Conservation (phyloP, 2,797 vertebrate genomes). For the Sebastes umbrosus region DNA sequence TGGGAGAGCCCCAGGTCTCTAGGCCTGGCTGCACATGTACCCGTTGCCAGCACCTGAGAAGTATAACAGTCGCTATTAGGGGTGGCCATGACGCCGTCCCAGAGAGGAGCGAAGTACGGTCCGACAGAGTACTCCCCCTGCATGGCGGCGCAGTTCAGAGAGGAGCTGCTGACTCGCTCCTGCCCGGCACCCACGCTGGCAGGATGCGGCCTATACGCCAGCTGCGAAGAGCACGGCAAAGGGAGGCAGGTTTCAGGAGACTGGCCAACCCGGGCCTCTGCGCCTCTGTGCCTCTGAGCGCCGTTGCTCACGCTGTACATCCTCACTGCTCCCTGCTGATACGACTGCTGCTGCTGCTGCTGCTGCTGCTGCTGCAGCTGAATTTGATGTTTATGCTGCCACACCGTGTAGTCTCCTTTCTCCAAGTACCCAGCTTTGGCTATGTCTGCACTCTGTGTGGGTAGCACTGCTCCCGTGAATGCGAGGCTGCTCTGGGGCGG, state of each 20-base stretch:
- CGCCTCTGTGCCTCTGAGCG: constrained; percentile 71
- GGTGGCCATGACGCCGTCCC: constrained; percentile 90
- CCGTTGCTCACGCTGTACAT: constrained; percentile 78
- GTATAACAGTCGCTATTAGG: constrained; percentile 93
- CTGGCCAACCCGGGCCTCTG: constrained; percentile 78
- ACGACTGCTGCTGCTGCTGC: constrained; percentile 66
- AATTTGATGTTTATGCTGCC: constrained; percentile 89
- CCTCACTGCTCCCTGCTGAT: constrained; percentile 87
- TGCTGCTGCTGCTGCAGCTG: constrained; percentile 67
- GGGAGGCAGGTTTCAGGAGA: constrained; percentile 84
- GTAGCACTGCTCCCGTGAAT: constrained; percentile 83
- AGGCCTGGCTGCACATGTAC: constrained; percentile 69
- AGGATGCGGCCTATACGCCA: constrained; percentile 77
- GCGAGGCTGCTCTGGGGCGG: constrained; percentile 76
- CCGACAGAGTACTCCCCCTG: constrained; percentile 87
- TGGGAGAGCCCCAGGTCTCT: constrained; percentile 82
- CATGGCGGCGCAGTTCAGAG: constrained; percentile 86
- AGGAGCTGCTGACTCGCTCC: constrained; percentile 83
- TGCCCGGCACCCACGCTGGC: constrained; percentile 55
- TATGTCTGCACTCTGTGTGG: constrained; percentile 86
- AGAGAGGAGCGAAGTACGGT: constrained; percentile 89
- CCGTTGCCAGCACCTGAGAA: constrained; percentile 85
- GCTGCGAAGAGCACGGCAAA: constrained; percentile 66
- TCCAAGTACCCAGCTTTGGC: constrained; percentile 87
- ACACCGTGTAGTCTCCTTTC: constrained; percentile 87